These are phyloP conservation scores for Caenorhabditis imperialis DNA, from an alignment of 2,888 invertebrate species.

Conservation along the genomic window DNA sequence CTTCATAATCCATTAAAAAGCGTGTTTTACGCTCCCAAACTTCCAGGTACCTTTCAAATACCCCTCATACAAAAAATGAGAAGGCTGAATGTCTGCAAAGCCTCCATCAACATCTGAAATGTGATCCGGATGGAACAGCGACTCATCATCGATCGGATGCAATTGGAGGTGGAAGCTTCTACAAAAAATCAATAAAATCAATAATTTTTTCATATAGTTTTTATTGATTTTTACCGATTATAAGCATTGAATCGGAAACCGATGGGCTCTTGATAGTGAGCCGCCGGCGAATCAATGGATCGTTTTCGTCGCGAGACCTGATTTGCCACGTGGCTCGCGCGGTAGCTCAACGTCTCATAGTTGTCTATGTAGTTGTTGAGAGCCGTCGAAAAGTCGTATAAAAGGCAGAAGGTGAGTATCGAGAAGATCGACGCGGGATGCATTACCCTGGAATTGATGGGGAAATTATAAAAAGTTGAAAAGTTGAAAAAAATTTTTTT, in stretches of 20 bases:
- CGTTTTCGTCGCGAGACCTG: slow-evolving; percentile 58
- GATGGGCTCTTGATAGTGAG: slow-evolving; percentile 56
- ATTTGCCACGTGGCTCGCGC: slow-evolving; percentile 46
- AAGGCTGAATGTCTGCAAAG: slow-evolving; percentile 67
- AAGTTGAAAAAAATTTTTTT: neutral
- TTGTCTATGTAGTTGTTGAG: slow-evolving; percentile 75
- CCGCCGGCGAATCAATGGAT: slow-evolving; percentile 36
- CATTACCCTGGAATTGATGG: slow-evolving; percentile 26
- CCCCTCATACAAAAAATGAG: slow-evolving; percentile 75
- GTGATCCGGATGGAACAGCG: slow-evolving; percentile 69
- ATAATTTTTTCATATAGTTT: too few species aligned
- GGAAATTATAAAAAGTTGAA: neutral
- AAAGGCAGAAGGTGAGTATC: slow-evolving; percentile 24
- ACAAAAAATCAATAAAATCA: slow-evolving; percentile 15
- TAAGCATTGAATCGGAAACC: slow-evolving; percentile 64
- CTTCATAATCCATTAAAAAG: neutral
- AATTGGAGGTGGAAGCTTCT: slow-evolving; percentile 73
- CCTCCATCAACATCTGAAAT: slow-evolving; percentile 72
- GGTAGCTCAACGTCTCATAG: slow-evolving; percentile 74
- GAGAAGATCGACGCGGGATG: slow-evolving; percentile 3
- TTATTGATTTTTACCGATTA: slow-evolving; percentile 58
- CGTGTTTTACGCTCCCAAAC: slow-evolving; percentile 5
- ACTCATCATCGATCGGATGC: slow-evolving; percentile 67
- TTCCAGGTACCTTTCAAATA: slow-evolving; percentile 62
- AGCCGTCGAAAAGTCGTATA: slow-evolving; percentile 25